A percentile compares a stretch with the other conserved stretches of the same genome.
Evolutionary conservation across 1,140 invertebrate species (phyloP).

Genomic region (Hyphantria cunea): DNA sequence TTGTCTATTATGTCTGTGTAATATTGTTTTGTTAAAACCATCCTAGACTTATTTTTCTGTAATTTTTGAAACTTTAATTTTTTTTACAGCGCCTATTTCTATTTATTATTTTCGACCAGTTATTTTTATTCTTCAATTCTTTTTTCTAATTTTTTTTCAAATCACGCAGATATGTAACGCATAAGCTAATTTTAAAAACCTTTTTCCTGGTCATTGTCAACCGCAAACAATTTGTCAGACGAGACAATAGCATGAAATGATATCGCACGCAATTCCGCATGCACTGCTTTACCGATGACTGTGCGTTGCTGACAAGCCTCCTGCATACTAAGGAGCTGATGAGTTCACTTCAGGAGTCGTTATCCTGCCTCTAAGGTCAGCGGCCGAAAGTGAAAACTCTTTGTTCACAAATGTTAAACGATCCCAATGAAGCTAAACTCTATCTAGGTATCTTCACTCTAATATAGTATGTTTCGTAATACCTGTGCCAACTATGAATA

Average conservation of each 20-base stretch:
- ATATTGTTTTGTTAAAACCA: too few species aligned
- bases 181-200: slow-evolving; percentile 4
- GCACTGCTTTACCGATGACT: slow-evolving; percentile 1
- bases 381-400: slow-evolving; percentile 57
- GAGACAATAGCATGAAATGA: slow-evolving; percentile 8
- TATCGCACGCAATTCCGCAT: slow-evolving; percentile 26
- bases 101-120: too few species aligned
- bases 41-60: too few species aligned
- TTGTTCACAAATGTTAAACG: slow-evolving; percentile 1
- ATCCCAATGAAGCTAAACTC: slow-evolving; percentile 8
- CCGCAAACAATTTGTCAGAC: slow-evolving; percentile 7
- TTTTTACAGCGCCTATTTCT: too few species aligned
- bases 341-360: slow-evolving; percentile 43
- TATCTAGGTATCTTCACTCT: too few species aligned
- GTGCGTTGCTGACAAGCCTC: slow-evolving; percentile 10
- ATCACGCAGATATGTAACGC: background rate
- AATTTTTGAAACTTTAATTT: too few species aligned
- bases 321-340: slow-evolving; percentile 46
- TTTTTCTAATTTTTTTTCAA: too few species aligned
- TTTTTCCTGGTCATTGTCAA: slow-evolving; percentile 11
- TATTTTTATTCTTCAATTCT: too few species aligned
- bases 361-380: slow-evolving; percentile 54
- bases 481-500: slow-evolving; percentile 9
- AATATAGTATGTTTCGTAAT: slow-evolving; percentile 21
- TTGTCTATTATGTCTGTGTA: too few species aligned